Percentiles rank a stretch among this genome's conserved stretches.
Evolutionary conservation across 2,888 invertebrate genomes (phyloP).

Genomic region (Sesia bembeciformis): DNA sequence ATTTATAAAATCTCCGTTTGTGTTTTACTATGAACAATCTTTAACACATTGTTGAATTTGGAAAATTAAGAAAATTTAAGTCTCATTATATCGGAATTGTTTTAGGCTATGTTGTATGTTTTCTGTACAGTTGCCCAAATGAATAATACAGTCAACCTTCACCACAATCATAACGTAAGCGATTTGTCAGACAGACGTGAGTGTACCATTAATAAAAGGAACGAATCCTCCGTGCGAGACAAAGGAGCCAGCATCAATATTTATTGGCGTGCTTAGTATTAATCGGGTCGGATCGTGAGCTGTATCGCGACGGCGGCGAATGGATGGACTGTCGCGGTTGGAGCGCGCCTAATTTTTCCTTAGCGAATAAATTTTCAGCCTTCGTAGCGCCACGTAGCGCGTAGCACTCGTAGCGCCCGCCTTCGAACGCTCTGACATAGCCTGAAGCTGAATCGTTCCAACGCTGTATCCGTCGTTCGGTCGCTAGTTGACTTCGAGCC

Average conservation of each 20-base stretch:
- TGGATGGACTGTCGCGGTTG: conserved; percentile 62
- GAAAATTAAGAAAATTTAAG: too few species aligned
- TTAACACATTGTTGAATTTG: too few species aligned
- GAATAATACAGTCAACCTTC: neutral
- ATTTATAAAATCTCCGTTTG: too few species aligned
- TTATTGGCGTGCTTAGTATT: conserved; percentile 72
- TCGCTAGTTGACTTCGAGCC: conserved; percentile 53
- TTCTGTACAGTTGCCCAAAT: too few species aligned
- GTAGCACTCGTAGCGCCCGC: conserved; percentile 23
- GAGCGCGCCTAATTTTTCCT: conserved; percentile 57
- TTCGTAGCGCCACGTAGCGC: conserved; percentile 25
- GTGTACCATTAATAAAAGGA: conserved; percentile 63
- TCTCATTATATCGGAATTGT: too few species aligned
- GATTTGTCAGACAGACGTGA: conserved; percentile 61
- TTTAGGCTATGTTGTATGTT: too few species aligned
- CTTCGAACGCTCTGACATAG: neutral
- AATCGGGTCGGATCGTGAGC: conserved; percentile 61
- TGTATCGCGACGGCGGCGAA: conserved; percentile 48
- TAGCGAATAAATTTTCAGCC: conserved; percentile 41
- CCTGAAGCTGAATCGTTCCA: conserved; percentile 7
- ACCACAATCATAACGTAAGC: conserved; percentile 7
- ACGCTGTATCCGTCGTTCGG: conserved; percentile 8
- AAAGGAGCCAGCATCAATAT: conserved; percentile 69
- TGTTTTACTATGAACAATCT: too few species aligned
- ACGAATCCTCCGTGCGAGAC: conserved; percentile 64